Base-by-base conservation (phyloP, 2,888 invertebrate genomes). In the Melieria crassipennis region DNA sequence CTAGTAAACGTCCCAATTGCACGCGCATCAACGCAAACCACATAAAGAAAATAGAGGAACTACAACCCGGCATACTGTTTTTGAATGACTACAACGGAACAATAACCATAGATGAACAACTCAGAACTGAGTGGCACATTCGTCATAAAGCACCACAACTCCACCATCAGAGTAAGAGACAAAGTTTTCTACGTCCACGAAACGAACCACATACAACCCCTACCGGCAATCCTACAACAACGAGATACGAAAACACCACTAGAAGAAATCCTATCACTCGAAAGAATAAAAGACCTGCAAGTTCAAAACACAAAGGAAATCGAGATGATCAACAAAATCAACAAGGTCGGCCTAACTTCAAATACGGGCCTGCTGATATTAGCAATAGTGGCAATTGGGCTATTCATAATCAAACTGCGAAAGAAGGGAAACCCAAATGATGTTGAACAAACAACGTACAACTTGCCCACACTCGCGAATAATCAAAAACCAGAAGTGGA, bases 71-170 rank as follows among this genome's bases (percentile, higher is more conserved):
- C 43, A 58, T 50, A 45, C 16, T 70, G 10, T 61, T 70, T 43
- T 55, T 65, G 46, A 70, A 70, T 42, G 52, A 65, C 48, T 70
- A 64, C 43, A 52, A 58, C 43, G 43, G 55, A 63, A 11, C 48
- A 45, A 13, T 64, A 2, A 43, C 30, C 9, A 58, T 42, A 58
- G 58, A 7, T 7, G 42, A 43, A 5, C 30, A 58, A 30, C 11
- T 11, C 7, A 7, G 58, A 58, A 11, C 58, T 58, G 30, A 58
- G 11, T 30, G 42, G 57, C 30, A 57, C 42, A 57, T 57, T 57
- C 9, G 43, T 58, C 9, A 58, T 42, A 5, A 30, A 58, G 5
- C 42, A 58, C 42, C 58, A 58, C 6, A 58, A 58, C 58, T 58
- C 58, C 7, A 58, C 58, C 42, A 58, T 5, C 58, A 58, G 43